phyloP scores from a whole-genome alignment of 1,140 invertebrate genomes.

The Brachystomella parvula region DNA sequence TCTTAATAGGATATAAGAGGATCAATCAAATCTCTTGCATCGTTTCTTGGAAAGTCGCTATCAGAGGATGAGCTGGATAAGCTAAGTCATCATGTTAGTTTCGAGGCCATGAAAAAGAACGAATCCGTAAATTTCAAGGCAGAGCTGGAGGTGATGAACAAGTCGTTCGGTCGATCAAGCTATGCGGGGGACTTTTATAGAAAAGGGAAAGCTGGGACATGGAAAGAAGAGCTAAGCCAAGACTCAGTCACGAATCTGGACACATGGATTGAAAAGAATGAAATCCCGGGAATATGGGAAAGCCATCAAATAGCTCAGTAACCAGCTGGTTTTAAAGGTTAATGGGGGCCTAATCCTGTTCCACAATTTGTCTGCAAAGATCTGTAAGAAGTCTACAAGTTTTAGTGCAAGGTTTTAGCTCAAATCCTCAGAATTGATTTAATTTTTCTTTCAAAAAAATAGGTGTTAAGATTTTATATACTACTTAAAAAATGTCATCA shows the following conservation, averaged over 20 bases:
- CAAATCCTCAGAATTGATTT: too few species aligned
- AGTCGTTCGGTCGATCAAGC: background rate
- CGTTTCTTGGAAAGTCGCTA: constrained; percentile 60
- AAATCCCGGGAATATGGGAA: constrained; percentile 1
- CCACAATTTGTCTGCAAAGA: too few species aligned
- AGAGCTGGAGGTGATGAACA: constrained; percentile 7
- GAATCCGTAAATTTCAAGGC: constrained; percentile 54
- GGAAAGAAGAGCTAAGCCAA: constrained; percentile 38
- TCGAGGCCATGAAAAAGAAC: constrained; percentile 71
- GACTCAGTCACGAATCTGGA: constrained; percentile 48
- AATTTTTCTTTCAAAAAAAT: too few species aligned
- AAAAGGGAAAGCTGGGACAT: constrained; percentile 26
- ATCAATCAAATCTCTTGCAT: too few species aligned
- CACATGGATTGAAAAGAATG: constrained; percentile 21
- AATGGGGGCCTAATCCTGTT: too few species aligned
- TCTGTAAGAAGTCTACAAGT: too few species aligned
- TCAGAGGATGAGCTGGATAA: constrained; percentile 55
- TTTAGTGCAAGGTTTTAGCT: too few species aligned
- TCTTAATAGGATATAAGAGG: too few species aligned
- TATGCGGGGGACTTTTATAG: constrained; percentile 18
- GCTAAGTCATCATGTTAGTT: constrained; percentile 64
- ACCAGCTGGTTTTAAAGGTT: too few species aligned
- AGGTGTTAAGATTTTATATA: too few species aligned
- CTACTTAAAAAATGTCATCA: too few species aligned
- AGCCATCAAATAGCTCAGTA: too few species aligned